Conservation (phyloP, 2,113 vertebrate genomes). For the Bucco capensis region DNA sequence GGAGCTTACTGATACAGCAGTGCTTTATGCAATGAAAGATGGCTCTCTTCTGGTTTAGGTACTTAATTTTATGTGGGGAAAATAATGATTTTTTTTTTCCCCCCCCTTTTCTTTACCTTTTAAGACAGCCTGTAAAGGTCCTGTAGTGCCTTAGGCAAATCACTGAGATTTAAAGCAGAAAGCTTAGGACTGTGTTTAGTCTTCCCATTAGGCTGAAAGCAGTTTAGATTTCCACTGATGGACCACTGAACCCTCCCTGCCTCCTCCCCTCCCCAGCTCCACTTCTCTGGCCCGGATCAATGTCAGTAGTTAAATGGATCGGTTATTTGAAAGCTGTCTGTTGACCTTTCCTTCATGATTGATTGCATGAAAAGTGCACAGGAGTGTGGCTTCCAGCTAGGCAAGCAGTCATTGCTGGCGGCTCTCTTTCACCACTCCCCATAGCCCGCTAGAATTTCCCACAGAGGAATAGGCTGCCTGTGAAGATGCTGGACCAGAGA, state of each 20-base stretch:
- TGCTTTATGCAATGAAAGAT: not conserved
- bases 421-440: conserved; percentile 51
- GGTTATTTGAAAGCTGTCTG: conserved; percentile 72
- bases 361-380: conserved; percentile 58
- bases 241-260: conserved; percentile 20
- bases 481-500: conserved; percentile 26
- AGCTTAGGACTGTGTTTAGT: conserved; percentile 12
- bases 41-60: not conserved
- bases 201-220: conserved; percentile 41
- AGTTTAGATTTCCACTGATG: conserved; percentile 63
- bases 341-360: conserved; percentile 72
- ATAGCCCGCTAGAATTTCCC: conserved; percentile 61
- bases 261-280: not conserved
- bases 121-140: not conserved
- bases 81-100: not conserved
- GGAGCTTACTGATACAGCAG: not conserved
- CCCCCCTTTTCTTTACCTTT: not conserved
- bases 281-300: conserved; percentile 63
- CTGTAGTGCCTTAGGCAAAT: not conserved
- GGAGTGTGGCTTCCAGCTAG: conserved; percentile 67
- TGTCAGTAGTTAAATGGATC: conserved; percentile 74
- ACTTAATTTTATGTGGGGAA: not conserved
- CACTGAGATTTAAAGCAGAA: not conserved
- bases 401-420: conserved; percentile 33
- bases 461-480: conserved; percentile 53